phyloP scores from a whole-genome alignment of 37 sponge, comb jelly and placozoan species.

The Ephydatia muelleri region DNA sequence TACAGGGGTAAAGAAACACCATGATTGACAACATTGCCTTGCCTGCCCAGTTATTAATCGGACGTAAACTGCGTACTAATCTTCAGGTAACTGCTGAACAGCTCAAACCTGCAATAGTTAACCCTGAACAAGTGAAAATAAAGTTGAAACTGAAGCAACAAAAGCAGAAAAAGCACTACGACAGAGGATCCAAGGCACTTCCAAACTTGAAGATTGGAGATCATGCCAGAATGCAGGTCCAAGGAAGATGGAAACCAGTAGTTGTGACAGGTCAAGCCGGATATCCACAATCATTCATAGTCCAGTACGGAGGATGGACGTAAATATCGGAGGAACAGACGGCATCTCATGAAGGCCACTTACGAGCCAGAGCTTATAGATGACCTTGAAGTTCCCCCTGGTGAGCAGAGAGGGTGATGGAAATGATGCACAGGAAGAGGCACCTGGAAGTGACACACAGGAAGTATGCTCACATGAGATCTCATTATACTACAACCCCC shows the following conservation, averaged over 20 bases:
- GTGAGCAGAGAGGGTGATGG: not conserved
- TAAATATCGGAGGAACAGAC: not conserved
- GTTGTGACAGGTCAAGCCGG: not conserved
- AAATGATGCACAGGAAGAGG: not conserved
- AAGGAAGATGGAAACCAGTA: no score
- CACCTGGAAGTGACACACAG: not conserved
- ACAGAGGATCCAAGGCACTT: not conserved
- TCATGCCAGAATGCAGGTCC: not conserved
- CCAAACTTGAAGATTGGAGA: not conserved
- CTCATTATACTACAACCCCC: not conserved
- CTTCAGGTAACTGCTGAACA: not conserved
- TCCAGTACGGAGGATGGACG: not conserved
- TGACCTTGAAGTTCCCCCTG: not conserved
- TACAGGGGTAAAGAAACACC: not conserved
- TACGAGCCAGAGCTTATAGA: not conserved
- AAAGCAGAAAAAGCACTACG: not conserved
- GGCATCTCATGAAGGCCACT: not conserved
- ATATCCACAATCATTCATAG: not conserved
- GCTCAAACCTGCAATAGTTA: not conserved
- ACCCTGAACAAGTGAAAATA: conserved; percentile 4
- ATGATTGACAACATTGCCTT: not conserved
- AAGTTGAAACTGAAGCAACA: not conserved
- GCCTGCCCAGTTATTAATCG: not conserved
- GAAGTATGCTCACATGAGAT: not conserved
- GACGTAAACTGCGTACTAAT: not conserved